These are phyloP conservation scores for Ochlodes sylvanus DNA, from an alignment of 2,888 invertebrate species.

Conservation along the genomic window DNA sequence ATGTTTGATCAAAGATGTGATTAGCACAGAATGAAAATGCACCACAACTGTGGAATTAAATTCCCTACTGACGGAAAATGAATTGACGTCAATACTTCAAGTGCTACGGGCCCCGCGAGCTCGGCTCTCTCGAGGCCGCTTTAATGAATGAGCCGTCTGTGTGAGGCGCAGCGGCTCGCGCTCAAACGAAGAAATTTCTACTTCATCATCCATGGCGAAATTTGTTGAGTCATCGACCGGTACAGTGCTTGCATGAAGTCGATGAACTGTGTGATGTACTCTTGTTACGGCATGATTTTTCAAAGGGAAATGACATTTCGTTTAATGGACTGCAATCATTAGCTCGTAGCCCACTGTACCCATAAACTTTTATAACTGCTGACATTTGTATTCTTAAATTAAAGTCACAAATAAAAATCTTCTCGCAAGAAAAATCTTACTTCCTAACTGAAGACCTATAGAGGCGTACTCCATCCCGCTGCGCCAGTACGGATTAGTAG, in stretches of 20 bases:
- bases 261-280: not conserved
- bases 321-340: too few species aligned
- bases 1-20: too few species aligned
- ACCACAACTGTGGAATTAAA: not conserved
- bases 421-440: too few species aligned
- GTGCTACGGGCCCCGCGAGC: not conserved
- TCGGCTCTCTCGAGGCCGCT: not conserved
- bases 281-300: too few species aligned
- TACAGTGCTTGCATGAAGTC: not conserved
- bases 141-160: constrained; percentile 1
- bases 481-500: too few species aligned
- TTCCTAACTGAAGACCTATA: too few species aligned
- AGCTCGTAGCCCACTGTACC: too few species aligned
- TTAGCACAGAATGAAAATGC: not conserved
- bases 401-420: too few species aligned
- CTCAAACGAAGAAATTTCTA: constrained; percentile 1
- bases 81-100: constrained; percentile 1
- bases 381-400: too few species aligned
- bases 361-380: too few species aligned
- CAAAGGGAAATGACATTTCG: too few species aligned
- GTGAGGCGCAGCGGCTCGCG: not conserved
- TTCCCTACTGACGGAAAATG: constrained; percentile 2
- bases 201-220: constrained; percentile 4
- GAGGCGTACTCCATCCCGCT: too few species aligned
- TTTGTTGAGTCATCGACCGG: constrained; percentile 1